Evolutionary conservation across 2,113 vertebrate genomes (phyloP).

Genomic region (Tyto alba): DNA sequence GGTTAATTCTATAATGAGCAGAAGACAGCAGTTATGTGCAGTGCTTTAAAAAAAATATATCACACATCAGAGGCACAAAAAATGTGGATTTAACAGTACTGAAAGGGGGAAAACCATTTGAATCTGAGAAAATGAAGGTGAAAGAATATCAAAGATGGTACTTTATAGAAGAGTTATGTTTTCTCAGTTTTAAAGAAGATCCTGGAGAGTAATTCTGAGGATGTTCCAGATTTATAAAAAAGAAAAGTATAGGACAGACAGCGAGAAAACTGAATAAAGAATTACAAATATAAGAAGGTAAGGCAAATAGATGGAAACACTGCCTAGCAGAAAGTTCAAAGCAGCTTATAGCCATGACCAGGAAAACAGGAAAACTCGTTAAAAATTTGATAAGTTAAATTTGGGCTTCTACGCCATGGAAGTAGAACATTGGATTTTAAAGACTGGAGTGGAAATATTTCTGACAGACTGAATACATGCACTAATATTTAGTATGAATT

Average conservation of each 20-base stretch:
- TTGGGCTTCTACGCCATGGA: neutral
- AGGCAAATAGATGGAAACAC: neutral
- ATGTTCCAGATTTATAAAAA: neutral
- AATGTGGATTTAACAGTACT: neutral
- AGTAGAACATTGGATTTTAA: neutral
- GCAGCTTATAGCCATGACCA: neutral
- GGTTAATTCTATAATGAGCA: neutral
- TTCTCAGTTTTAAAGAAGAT: neutral
- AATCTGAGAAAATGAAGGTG: neutral
- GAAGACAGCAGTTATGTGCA: neutral
- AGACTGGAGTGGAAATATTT: neutral
- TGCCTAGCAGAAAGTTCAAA: neutral
- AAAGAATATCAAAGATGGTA: neutral
- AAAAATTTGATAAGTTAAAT: neutral
- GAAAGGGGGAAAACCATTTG: neutral
- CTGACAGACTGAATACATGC: neutral
- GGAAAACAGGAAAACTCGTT: neutral
- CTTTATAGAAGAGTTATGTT: neutral
- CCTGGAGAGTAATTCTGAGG: neutral
- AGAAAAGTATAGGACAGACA: neutral
- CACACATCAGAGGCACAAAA: neutral
- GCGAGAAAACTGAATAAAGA: neutral
- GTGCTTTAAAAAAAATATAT: neutral
- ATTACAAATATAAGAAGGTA: neutral
- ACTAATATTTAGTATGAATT: neutral